Evolutionary conservation across 2,888 invertebrate genomes (phyloP).

Genomic region (Agrilus biguttatus): DNA sequence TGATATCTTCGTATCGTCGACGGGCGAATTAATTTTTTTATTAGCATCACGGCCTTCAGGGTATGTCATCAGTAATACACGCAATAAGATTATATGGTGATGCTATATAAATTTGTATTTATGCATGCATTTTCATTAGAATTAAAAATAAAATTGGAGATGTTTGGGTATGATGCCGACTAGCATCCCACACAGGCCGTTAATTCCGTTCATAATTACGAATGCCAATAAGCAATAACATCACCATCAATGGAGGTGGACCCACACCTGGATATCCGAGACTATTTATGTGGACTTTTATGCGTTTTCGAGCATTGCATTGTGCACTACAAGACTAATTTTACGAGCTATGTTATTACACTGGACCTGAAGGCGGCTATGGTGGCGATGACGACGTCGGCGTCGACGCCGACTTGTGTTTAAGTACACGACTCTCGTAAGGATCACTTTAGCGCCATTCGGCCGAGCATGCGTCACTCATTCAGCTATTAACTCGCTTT

Average conservation of each 20-base stretch:
- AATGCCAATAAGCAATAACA: slow-evolving; percentile 24
- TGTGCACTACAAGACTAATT: slow-evolving; percentile 26
- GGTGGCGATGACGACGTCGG: slow-evolving; percentile 1
- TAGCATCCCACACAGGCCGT: slow-evolving; percentile 9
- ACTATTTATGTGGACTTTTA: slow-evolving; percentile 32
- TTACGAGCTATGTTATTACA: slow-evolving; percentile 26
- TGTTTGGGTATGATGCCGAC: slow-evolving; percentile 2
- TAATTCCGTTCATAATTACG: slow-evolving; percentile 24
- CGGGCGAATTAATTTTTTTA: too few species aligned
- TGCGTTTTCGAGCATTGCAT: slow-evolving; percentile 26
- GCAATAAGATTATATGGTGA: too few species aligned
- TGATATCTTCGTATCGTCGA: too few species aligned
- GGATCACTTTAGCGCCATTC: slow-evolving; percentile 12
- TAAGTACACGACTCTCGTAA: slow-evolving; percentile 10
- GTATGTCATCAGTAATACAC: too few species aligned
- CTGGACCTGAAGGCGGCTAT: slow-evolving; percentile 7
- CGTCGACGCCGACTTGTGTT: slow-evolving; percentile 2
- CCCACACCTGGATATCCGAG: slow-evolving; percentile 28
- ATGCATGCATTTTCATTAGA: too few species aligned
- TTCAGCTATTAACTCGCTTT: too few species aligned
- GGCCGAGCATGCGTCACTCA: too few species aligned
- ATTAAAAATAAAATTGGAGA: too few species aligned
- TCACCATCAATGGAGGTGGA: slow-evolving; percentile 16
- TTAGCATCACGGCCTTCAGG: too few species aligned
- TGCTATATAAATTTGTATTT: too few species aligned